Conservation (phyloP, 2,797 vertebrate species). For the Phataginus tetradactyla region DNA sequence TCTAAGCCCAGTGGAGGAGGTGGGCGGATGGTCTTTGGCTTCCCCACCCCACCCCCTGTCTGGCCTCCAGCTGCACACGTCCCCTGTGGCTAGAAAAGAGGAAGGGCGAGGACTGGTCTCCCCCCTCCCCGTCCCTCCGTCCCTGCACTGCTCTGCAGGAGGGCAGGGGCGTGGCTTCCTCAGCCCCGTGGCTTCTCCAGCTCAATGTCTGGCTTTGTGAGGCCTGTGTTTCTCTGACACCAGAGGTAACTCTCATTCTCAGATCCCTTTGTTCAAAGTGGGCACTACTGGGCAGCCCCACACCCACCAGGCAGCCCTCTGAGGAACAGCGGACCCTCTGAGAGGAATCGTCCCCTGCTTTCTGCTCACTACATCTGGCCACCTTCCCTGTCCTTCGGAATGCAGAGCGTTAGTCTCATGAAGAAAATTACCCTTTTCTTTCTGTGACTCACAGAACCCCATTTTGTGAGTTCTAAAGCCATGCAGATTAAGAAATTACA, state of each 20-base stretch:
- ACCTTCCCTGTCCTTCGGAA: background rate
- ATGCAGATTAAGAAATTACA: background rate
- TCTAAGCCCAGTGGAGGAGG: background rate
- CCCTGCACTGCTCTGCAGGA: background rate
- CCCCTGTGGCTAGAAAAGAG: background rate
- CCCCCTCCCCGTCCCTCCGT: fast-evolving
- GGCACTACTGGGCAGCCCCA: background rate
- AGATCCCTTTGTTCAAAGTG: background rate
- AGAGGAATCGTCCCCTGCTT: background rate
- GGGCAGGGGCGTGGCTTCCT: background rate
- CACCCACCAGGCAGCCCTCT: background rate
- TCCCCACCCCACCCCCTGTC: background rate
- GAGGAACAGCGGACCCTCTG: background rate
- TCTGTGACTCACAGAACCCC: background rate
- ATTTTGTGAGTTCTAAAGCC: background rate
- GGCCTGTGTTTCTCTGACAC: background rate
- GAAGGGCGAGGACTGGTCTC: background rate
- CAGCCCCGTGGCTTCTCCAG: background rate
- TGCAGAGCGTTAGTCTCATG: background rate
- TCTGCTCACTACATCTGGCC: background rate
- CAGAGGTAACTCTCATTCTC: background rate
- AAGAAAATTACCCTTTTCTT: background rate
- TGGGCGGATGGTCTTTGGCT: background rate
- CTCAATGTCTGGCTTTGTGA: background rate
- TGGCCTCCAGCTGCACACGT: background rate